Percentiles rank a stretch among this genome's conserved stretches.
Evolutionary conservation across 1,140 invertebrate genomes (phyloP).

Genomic region (Leptinotarsa undecemlineata): DNA sequence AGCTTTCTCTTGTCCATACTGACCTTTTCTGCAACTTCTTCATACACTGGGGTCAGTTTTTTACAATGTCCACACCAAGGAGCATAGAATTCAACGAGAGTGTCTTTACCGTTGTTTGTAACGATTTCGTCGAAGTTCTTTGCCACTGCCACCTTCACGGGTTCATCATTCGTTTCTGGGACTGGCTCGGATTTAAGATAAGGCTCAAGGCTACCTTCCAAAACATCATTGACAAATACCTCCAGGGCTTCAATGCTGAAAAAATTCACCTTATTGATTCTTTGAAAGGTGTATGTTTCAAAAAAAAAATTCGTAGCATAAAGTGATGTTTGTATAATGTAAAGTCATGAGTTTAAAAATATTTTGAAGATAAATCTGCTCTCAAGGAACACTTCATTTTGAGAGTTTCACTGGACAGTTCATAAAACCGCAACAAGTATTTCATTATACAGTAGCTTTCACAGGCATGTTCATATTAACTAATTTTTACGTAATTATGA

Average conservation of each 20-base stretch:
- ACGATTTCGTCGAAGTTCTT: constrained; percentile 98
- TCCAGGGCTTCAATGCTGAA: constrained; percentile 76
- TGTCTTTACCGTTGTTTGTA: constrained; percentile 88
- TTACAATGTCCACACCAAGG: constrained; percentile 99
- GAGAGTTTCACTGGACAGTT: too few species aligned
- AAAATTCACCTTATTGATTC: too few species aligned
- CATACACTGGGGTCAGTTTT: constrained; percentile 89
- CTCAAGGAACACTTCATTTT: too few species aligned
- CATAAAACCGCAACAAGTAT: too few species aligned
- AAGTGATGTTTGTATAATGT: too few species aligned
- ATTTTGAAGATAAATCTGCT: too few species aligned
- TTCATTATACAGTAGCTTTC: too few species aligned
- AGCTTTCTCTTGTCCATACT: constrained; percentile 14
- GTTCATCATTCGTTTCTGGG: constrained; percentile 82
- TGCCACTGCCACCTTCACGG: constrained; percentile 90
- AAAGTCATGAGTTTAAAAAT: too few species aligned
- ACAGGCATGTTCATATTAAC: too few species aligned
- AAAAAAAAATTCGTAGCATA: too few species aligned
- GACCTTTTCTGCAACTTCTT: constrained; percentile 91
- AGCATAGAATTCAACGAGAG: constrained; percentile 96
- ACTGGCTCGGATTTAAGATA: constrained; percentile 95
- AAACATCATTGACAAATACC: constrained; percentile 85
- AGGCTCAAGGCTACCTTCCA: constrained; percentile 82
- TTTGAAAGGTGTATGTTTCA: too few species aligned
- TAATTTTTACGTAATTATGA: too few species aligned